Evolutionary conservation across 2,888 invertebrate species (phyloP).

Genomic region (Dilophus febrilis): DNA sequence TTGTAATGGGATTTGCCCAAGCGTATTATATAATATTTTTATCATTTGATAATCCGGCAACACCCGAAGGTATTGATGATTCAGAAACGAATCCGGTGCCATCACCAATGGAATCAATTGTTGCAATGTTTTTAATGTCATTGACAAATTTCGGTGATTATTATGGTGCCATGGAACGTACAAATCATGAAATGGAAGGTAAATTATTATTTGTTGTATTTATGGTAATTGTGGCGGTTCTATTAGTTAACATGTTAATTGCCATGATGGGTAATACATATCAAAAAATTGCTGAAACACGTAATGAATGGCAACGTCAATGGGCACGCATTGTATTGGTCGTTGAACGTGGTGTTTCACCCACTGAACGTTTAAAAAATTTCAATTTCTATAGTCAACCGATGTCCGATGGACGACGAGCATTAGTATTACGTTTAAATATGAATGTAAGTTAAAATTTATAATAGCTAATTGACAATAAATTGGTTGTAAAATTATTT

Average conservation of each 20-base stretch:
- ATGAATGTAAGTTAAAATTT: slow-evolving; percentile 49
- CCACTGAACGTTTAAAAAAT: slow-evolving; percentile 67
- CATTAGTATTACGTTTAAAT: slow-evolving; percentile 72
- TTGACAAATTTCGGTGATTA: slow-evolving; percentile 92
- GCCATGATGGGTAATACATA: slow-evolving; percentile 99
- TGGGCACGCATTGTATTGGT: slow-evolving; percentile 97
- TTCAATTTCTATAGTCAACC: slow-evolving; percentile 86
- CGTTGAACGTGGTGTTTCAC: slow-evolving; percentile 90
- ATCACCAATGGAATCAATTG: slow-evolving; percentile 83
- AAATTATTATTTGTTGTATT: slow-evolving; percentile 91
- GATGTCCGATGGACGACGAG: slow-evolving; percentile 74
- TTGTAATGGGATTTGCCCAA: slow-evolving; percentile 96
- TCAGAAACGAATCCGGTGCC: slow-evolving; percentile 73
- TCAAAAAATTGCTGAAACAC: slow-evolving; percentile 90
- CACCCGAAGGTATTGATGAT: slow-evolving; percentile 68
- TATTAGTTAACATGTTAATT: slow-evolving; percentile 94
- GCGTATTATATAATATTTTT: slow-evolving; percentile 84
- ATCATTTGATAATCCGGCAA: slow-evolving; percentile 69
- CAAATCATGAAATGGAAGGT: slow-evolving; percentile 74
- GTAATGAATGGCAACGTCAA: slow-evolving; percentile 95
- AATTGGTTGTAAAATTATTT: neutral
- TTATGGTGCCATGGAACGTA: slow-evolving; percentile 76
- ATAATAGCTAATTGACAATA: neutral
- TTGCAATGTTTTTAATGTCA: slow-evolving; percentile 98
- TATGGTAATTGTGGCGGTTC: slow-evolving; percentile 90